Evolutionary conservation across 1,140 invertebrate species (phyloP), one percentile per base, ranked within the genome.

Genomic region (Oncopodura yosiiana): DNA sequence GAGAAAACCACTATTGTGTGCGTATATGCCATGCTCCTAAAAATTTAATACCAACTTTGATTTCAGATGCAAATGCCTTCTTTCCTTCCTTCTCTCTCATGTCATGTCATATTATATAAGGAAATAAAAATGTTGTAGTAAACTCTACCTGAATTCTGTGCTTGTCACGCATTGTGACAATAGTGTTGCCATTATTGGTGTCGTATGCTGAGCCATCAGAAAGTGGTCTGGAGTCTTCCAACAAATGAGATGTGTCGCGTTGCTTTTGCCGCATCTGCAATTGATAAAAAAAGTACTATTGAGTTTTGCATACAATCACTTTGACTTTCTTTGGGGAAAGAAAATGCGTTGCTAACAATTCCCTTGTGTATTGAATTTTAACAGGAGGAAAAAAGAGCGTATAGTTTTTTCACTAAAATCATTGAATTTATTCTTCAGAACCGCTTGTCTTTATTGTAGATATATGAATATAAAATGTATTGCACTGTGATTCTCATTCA

Each of bases 121-220:
- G 23, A 46, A 27, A 37, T 39, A 49, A 38, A 26, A 26, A 18
- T 32, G 14, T 3, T 18, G 8, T 18, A 50, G 32, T 29, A 24
- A 18, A 34, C 16, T 34, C 36, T 60, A 63, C 61, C 61, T 63
- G 62, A 58, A 58, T 27, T 73, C 70, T 53, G 69, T 54, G 60
- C 56, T 66, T 66, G 11, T 65, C 66, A 56, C 69, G 56, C 54
- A 66, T 58, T n/a, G 62, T 66, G 37, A 69, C 65, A 49, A 66
- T 62, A 16, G 67, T 52, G 14, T 66, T 53, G 41, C 66, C 64
- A 30, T 71, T n/a, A n/a, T n/a, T n/a, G n/a, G n/a, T 69, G 46
- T 71, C 70, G 61, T 68, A 72, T 11, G 66, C 66, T 38, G 76
- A 78, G n/a, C 73, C 75, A 64, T 78, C 76, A 24, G 77, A 78